These are phyloP conservation scores for Drosophila koepferae DNA, from an alignment of 2,888 invertebrate genomes.

Conservation along the genomic window DNA sequence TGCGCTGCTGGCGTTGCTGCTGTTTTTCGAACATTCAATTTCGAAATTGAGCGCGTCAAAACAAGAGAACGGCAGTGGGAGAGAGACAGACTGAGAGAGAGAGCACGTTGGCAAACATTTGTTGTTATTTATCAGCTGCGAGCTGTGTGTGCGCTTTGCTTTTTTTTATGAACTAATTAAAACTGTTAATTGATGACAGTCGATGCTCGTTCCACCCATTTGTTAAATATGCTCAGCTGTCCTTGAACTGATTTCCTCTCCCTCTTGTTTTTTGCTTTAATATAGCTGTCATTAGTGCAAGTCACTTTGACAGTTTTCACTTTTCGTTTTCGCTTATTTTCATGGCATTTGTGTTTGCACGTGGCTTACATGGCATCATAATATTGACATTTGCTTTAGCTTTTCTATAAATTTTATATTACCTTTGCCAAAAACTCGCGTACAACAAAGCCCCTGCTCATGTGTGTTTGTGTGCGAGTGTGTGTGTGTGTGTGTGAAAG, in stretches of 20 bases:
- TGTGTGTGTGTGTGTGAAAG: constrained; percentile 9
- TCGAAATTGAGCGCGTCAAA: constrained; percentile 61
- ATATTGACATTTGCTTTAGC: constrained; percentile 65
- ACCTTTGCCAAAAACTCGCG: constrained; percentile 58
- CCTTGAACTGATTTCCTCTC: constrained; percentile 48
- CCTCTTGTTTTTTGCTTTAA: not conserved
- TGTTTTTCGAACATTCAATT: constrained; percentile 65
- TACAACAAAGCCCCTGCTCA: constrained; percentile 22
- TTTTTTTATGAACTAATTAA: constrained; percentile 29
- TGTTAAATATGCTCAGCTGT: constrained; percentile 11
- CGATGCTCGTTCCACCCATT: not conserved
- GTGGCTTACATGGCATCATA: constrained; percentile 41
- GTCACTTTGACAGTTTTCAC: constrained; percentile 25
- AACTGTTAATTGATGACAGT: constrained; percentile 24
- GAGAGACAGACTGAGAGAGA: not conserved
- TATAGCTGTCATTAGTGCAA: constrained; percentile 1
- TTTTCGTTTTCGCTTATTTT: constrained; percentile 20
- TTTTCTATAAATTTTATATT: constrained; percentile 74
- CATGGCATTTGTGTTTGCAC: constrained; percentile 25
- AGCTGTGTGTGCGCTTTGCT: constrained; percentile 18
- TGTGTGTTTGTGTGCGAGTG: constrained; percentile 1
- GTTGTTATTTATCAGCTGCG: constrained; percentile 54
- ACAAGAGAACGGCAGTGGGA: constrained; percentile 25
- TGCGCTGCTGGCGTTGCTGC: constrained; percentile 34
- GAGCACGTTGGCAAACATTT: constrained; percentile 32